Evolutionary conservation across 2,113 vertebrate species (phyloP).

Genomic region (Seriola aureovittata): DNA sequence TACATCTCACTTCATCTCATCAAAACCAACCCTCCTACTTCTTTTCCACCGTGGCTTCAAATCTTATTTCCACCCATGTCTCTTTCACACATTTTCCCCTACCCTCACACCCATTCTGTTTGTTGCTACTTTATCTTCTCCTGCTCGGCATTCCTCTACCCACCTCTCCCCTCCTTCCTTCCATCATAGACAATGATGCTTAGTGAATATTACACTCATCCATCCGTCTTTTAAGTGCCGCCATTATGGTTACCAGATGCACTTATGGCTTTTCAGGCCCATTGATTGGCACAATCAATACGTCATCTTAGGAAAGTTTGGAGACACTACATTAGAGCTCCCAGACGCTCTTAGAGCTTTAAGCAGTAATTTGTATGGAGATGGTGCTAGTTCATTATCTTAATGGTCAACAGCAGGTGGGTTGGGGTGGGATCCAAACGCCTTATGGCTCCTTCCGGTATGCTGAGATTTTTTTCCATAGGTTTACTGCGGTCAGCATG

Average conservation of each 20-base stretch:
- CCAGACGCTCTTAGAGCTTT: conserved; percentile 75
- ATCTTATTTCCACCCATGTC: neutral
- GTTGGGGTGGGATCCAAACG: conserved; percentile 48
- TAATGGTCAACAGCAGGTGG: conserved; percentile 77
- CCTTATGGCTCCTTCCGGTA: conserved; percentile 44
- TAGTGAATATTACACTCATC: conserved; percentile 70
- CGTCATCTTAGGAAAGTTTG: conserved; percentile 79
- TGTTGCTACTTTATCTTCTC: conserved; percentile 6
- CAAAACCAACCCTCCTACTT: conserved; percentile 8
- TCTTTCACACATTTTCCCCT: conserved; percentile 1
- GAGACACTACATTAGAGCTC: conserved; percentile 81
- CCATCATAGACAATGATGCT: conserved; percentile 68
- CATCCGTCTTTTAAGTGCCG: conserved; percentile 81
- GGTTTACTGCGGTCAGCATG: neutral
- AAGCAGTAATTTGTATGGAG: conserved; percentile 74
- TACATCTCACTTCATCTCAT: conserved; percentile 11
- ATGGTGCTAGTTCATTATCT: conserved; percentile 76
- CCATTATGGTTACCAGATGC: conserved; percentile 84
- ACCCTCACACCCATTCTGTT: neutral
- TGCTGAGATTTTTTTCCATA: conserved; percentile 11
- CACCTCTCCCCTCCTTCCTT: conserved; percentile 37
- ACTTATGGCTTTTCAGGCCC: conserved; percentile 81
- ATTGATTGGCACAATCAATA: conserved; percentile 87
- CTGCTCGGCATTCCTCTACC: conserved; percentile 32
- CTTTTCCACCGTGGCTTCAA: neutral